Percentiles rank a stretch among this genome's conserved stretches.
Conservation (phyloP, 2,888 invertebrate species). For the Ephialtes manifestator region DNA sequence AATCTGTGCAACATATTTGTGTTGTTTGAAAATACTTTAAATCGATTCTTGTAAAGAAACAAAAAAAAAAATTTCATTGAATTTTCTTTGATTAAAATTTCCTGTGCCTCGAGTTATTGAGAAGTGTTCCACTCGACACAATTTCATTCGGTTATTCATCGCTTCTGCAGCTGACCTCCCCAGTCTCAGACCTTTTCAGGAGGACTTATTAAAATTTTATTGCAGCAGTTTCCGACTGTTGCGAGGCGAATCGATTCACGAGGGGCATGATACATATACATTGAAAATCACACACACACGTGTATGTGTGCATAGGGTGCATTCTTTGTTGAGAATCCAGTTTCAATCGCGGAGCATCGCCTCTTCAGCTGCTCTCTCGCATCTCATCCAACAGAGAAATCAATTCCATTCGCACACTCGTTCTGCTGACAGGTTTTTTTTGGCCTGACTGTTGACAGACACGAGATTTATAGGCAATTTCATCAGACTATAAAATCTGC, state of each 20-base stretch:
- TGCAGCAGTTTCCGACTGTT: constrained; percentile 42
- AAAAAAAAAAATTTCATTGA: too few species aligned
- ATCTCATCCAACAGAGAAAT: constrained; percentile 42
- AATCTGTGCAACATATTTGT: neutral
- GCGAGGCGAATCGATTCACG: constrained; percentile 50
- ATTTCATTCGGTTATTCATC: constrained; percentile 33
- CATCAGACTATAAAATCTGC: neutral
- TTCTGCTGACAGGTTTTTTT: neutral
- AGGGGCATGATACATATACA: constrained; percentile 10
- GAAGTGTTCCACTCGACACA: constrained; percentile 17
- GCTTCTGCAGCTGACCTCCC: constrained; percentile 51
- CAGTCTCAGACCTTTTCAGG: neutral
- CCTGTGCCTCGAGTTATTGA: neutral
- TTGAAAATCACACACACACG: constrained; percentile 1
- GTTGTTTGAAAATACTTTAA: neutral
- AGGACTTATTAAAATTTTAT: constrained; percentile 56
- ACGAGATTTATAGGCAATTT: neutral
- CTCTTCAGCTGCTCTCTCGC: constrained; percentile 40
- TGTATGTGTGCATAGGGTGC: neutral
- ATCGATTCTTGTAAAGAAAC: neutral
- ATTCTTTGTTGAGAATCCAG: constrained; percentile 51
- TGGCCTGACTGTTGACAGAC: neutral
- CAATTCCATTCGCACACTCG: constrained; percentile 44
- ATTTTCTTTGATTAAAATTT: constrained; percentile 15
- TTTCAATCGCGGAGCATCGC: constrained; percentile 53